Base-by-base conservation (phyloP, 2,888 invertebrate species). In the Priocnemis perturbator region DNA sequence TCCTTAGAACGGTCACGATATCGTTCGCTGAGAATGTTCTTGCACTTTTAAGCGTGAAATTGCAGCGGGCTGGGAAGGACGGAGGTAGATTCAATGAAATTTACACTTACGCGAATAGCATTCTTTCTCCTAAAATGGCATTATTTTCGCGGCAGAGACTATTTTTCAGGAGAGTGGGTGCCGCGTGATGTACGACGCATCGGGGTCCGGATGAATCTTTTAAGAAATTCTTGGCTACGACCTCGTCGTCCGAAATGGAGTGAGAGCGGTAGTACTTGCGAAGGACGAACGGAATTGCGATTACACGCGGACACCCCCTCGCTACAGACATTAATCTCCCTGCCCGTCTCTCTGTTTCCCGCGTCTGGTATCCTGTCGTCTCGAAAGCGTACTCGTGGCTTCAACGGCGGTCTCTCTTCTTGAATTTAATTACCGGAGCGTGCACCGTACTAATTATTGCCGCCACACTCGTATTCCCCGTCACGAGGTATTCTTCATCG, bases 401-500 rank as follows among this genome's bases (percentile, higher is more conserved):
- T 44, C 30, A 30, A 50, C 64, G 59, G 61, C 67, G 47, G 63
- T 69, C 19, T 14, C 50, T 50, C 63, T 69, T 72, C 72, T 74
- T 72, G 72, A 69, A 69, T 74, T 74, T 69, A 74, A 74, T 74
- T 72, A 69, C 69, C 59, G 23, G 14, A 37, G 45, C 53, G 20
- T 30, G 45, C 17, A 48, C 14, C 48, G 45, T 26, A 48, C 72
- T 74, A 74, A 74, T 72, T 71, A 71, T 53, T 64, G 45, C 17
- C 53, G 45, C 21, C 45, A 20, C n/a, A 47, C 11, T n/a, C 23
- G 30, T 57, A 57, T 57, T 30, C n/a, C 17, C 20, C 45, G 17
- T 20, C 15, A 3, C 15, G 26, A 50, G 60, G 48, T 48, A 50
- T 20, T 50, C 19, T 20, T 50, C 20, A 19, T 7, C 50, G 17